These are phyloP conservation scores for Calyptommatus sinebrachiatus DNA, from an alignment of 2,113 vertebrate genomes.

Conservation along the genomic window DNA sequence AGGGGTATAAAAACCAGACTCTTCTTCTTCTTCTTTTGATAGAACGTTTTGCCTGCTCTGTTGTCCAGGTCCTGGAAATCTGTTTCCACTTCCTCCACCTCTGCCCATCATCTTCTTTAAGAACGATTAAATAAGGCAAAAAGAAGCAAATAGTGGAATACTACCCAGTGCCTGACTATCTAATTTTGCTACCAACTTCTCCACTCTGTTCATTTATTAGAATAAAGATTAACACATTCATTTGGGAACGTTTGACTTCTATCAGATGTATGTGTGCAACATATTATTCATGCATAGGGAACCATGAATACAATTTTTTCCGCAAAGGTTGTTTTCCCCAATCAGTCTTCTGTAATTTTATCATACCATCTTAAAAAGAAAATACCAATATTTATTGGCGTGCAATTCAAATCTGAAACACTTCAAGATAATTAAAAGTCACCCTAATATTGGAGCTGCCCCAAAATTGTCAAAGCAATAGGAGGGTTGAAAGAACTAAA, in stretches of 20 bases:
- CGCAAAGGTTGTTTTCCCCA: background rate
- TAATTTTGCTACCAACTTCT: background rate
- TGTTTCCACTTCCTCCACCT: background rate
- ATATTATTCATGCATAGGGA: background rate
- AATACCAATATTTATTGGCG: background rate
- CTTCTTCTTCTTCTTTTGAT: constrained; percentile 25
- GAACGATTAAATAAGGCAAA: constrained; percentile 56
- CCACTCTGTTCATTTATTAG: background rate
- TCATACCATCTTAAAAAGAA: background rate
- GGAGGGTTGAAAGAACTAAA: background rate
- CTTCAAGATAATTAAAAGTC: background rate
- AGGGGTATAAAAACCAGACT: no score
- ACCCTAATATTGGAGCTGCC: background rate
- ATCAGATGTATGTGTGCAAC: background rate
- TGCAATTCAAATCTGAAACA: constrained; percentile 11
- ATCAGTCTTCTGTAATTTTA: background rate
- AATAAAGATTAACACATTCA: background rate
- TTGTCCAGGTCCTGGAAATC: constrained; percentile 42
- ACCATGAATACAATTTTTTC: background rate
- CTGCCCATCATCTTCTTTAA: constrained; percentile 31
- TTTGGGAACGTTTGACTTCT: background rate
- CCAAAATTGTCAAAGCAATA: background rate
- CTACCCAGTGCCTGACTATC: background rate
- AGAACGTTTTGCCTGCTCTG: constrained; percentile 63
- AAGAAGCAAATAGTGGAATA: constrained; percentile 44